Percentiles rank a stretch among this genome's conserved stretches.
Evolutionary conservation across 2,888 invertebrate species (phyloP).

Genomic region (Caradrina clavipalpis): DNA sequence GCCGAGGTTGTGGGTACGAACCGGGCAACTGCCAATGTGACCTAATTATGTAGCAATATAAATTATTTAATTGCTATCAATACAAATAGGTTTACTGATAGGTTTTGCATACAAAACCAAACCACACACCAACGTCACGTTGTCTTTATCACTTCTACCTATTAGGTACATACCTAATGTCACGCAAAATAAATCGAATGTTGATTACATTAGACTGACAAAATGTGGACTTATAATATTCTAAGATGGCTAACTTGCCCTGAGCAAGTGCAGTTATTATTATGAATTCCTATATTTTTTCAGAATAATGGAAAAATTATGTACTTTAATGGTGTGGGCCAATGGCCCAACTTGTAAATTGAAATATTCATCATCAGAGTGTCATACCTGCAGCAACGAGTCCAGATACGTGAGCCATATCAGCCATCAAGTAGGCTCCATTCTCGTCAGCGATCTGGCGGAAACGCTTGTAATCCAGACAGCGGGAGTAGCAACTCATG

Average conservation of each 20-base stretch:
- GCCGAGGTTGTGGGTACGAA: not conserved
- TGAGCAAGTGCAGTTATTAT: not conserved
- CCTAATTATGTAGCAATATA: no score
- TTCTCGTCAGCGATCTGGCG: conserved; percentile 95
- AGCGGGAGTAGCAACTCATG: conserved; percentile 97
- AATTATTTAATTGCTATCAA: no score
- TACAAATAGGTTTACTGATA: no score
- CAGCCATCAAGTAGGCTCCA: conserved; percentile 97
- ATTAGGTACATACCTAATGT: no score
- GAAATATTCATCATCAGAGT: not conserved
- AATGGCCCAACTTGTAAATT: not conserved
- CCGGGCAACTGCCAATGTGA: not conserved
- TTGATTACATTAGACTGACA: no score
- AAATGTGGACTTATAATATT: no score
- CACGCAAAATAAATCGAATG: no score
- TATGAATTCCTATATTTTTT: no score
- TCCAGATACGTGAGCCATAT: conserved; percentile 99
- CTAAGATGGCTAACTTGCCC: not conserved
- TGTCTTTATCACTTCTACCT: no score
- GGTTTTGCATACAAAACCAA: no score
- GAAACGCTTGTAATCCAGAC: conserved; percentile 97
- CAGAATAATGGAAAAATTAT: no score
- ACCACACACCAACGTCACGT: no score
- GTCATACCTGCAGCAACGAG: conserved; percentile 95
- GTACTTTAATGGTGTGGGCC: not conserved